These are phyloP conservation scores for Sinocyclocheilus maitianheensis DNA, from an alignment of 2,113 vertebrate species.

Conservation along the genomic window DNA sequence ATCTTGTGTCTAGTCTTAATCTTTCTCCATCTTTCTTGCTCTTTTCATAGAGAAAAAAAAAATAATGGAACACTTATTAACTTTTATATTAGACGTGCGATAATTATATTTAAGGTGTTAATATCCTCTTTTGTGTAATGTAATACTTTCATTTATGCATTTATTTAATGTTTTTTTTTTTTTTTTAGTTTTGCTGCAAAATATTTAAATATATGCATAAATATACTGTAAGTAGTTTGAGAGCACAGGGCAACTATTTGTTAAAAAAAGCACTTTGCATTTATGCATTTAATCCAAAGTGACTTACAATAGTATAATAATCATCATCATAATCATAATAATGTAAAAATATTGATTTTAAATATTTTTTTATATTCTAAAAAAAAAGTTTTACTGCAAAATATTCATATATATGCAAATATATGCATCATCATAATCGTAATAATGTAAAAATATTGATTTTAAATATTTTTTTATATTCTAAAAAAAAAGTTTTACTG, in stretches of 20 bases:
- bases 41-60: background rate
- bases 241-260: too few relatives aligned
- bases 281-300: too few relatives aligned
- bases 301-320: too few relatives aligned
- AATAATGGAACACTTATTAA: background rate
- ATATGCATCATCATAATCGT: background rate
- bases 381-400: background rate
- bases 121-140: background rate
- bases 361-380: background rate
- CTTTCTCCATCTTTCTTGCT: background rate
- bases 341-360: too few relatives aligned
- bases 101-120: background rate
- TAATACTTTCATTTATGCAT: background rate
- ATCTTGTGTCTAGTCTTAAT: background rate
- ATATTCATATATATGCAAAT: background rate
- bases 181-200: too few relatives aligned
- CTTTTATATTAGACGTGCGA: background rate
- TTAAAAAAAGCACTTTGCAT: too few relatives aligned
- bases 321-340: too few relatives aligned
- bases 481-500: background rate
- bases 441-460: too few relatives aligned
- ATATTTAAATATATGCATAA: too few relatives aligned
- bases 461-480: background rate
- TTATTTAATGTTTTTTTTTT: background rate
- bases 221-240: background rate